Conservation (phyloP, 1,140 invertebrate genomes). For the Amyelois transitella region DNA sequence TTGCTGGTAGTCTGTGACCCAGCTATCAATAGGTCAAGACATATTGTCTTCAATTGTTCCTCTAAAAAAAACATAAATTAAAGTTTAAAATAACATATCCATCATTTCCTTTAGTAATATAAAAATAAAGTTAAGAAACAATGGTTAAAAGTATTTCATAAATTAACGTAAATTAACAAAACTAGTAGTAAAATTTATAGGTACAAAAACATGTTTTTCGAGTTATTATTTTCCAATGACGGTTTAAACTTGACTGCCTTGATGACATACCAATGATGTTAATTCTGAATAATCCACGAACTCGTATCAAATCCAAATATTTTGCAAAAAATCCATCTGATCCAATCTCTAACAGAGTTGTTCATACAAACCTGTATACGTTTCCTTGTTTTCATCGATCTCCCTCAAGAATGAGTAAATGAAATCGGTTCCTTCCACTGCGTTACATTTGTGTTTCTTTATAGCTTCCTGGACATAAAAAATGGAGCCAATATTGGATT, state of each 20-base stretch:
- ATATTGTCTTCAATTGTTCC: conserved; percentile 80
- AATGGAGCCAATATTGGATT: not conserved
- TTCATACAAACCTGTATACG: conserved; percentile 76
- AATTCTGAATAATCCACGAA: too few relatives aligned
- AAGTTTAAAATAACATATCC: not conserved
- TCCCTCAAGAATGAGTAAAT: conserved; percentile 86
- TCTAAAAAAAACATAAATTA: conserved; percentile 66
- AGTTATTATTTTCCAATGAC: too few relatives aligned
- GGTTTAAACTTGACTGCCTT: too few relatives aligned
- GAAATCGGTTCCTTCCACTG: conserved; percentile 76
- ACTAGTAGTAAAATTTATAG: not conserved
- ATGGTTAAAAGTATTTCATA: too few relatives aligned
- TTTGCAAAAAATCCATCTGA: too few relatives aligned
- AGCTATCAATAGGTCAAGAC: conserved; percentile 83
- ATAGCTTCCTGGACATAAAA: conserved; percentile 46
- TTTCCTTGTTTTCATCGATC: conserved; percentile 74
- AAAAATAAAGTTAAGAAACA: too few relatives aligned
- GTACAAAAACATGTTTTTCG: too few relatives aligned
- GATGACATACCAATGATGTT: too few relatives aligned
- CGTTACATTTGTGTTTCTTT: conserved; percentile 48
- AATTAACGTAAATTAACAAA: too few relatives aligned
- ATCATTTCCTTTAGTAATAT: too few relatives aligned
- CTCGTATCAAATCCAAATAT: too few relatives aligned
- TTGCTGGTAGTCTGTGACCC: conserved; percentile 83
- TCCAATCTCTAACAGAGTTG: conserved; percentile 2